phyloP scores from a whole-genome alignment of 2,888 invertebrate genomes.

The Andricus curvator region DNA sequence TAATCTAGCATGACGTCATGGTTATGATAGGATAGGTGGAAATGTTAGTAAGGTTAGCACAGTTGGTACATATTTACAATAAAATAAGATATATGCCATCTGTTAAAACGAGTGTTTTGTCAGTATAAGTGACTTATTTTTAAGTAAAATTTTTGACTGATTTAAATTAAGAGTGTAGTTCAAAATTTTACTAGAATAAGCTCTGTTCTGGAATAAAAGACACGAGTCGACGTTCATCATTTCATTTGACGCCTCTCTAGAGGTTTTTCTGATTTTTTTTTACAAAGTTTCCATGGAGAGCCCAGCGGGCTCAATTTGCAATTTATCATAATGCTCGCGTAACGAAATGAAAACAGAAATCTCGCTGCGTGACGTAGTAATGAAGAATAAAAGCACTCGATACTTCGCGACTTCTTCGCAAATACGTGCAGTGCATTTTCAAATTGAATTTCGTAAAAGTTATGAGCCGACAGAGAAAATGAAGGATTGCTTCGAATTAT shows the following conservation, averaged over 20 bases:
- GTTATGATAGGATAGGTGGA: too few species aligned
- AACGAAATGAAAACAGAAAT: slow-evolving; percentile 1
- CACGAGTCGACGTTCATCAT: not conserved
- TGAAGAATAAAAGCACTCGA: slow-evolving; percentile 5
- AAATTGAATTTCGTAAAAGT: not conserved
- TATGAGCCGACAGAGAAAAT: not conserved
- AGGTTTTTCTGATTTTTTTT: not conserved
- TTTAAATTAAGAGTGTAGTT: too few species aligned
- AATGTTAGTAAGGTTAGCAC: too few species aligned
- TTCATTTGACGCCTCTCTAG: not conserved
- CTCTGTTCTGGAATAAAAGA: too few species aligned
- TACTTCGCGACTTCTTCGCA: not conserved
- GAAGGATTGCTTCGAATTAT: not conserved
- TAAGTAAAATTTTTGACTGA: too few species aligned
- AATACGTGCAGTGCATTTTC: not conserved
- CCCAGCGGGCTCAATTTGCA: not conserved
- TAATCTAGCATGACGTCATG: too few species aligned
- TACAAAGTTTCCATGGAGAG: not conserved
- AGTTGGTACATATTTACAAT: too few species aligned
- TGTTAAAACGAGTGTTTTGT: too few species aligned
- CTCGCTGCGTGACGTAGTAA: not conserved
- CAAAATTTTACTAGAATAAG: not conserved
- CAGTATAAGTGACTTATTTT: too few species aligned
- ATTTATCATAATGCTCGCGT: not conserved
- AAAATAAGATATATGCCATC: too few species aligned